Percentiles rank a stretch among this genome's conserved stretches.
Conservation (phyloP, 2,797 vertebrate species). For the Sylvilagus floridanus region DNA sequence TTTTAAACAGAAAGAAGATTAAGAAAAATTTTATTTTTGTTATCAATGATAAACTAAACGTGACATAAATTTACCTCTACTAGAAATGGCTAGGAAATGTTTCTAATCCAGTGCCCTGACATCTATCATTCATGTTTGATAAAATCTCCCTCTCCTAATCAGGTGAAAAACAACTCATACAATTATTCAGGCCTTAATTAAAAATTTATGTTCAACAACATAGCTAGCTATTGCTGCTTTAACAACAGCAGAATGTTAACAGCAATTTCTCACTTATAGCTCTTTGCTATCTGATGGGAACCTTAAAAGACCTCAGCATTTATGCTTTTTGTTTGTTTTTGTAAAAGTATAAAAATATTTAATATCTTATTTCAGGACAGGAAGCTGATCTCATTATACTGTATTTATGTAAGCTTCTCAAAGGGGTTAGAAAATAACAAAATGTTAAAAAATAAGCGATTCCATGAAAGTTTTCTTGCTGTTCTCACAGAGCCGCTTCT, state of each 20-base stretch:
- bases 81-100: background rate
- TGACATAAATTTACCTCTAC: background rate
- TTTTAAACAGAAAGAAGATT: background rate
- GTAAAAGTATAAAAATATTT: background rate
- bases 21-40: background rate
- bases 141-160: background rate
- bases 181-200: slow-evolving; percentile 13
- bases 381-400: background rate
- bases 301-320: background rate
- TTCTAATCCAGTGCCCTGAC: background rate
- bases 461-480: background rate
- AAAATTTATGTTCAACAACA: slow-evolving; percentile 3
- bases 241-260: background rate
- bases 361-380: background rate
- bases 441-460: background rate
- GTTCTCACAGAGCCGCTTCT: background rate
- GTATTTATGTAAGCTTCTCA: background rate
- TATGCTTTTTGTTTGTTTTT: background rate
- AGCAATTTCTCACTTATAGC: background rate
- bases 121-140: background rate
- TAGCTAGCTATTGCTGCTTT: background rate
- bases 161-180: background rate
- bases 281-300: background rate
- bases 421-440: background rate
- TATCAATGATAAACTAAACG: background rate